Conservation (phyloP, 2,113 vertebrate genomes). For the Oreochromis niloticus region DNA sequence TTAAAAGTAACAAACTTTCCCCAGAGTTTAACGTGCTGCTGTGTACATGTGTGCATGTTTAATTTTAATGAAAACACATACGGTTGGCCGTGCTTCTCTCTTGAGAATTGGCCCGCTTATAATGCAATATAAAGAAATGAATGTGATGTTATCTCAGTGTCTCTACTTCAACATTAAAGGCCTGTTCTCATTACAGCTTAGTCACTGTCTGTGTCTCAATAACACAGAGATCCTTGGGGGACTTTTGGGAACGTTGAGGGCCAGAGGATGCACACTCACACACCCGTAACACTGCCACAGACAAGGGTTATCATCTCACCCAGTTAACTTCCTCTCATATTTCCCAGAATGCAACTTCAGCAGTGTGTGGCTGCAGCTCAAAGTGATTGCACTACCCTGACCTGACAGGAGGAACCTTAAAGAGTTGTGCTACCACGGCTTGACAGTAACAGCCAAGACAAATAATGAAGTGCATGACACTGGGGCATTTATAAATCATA, state of each 20-base stretch:
- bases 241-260: conserved; percentile 14
- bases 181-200: conserved; percentile 26
- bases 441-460: background rate
- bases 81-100: background rate
- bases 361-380: conserved; percentile 3
- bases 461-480: background rate
- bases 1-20: background rate
- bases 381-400: conserved; percentile 33
- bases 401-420: background rate
- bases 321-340: conserved; percentile 48
- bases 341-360: conserved; percentile 51
- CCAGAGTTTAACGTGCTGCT: background rate
- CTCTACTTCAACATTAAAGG: background rate
- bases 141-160: background rate
- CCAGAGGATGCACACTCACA: conserved; percentile 1
- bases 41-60: background rate
- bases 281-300: background rate
- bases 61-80: background rate
- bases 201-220: conserved; percentile 29
- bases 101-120: background rate
- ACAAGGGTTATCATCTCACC: conserved; percentile 25
- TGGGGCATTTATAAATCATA: background rate
- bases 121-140: background rate
- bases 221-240: conserved; percentile 14
- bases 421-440: background rate